Base-by-base conservation (phyloP, 2,888 invertebrate genomes). In the Dromius quadrimaculatus region DNA sequence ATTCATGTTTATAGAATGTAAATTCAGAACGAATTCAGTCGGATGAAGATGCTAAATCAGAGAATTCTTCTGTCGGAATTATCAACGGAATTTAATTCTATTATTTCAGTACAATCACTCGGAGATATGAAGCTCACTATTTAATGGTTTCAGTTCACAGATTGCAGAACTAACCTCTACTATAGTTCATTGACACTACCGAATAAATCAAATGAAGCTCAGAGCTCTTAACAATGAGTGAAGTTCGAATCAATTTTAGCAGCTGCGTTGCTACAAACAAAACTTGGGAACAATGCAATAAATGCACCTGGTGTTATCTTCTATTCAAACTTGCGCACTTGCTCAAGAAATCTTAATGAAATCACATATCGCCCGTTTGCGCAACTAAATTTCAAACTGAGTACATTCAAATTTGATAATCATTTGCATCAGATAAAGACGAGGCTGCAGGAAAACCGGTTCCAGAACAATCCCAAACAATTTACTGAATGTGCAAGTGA, bases 271-370 rank as follows among this genome's bases (percentile, higher is more conserved):
- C 9, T 22, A 17, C 22, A 41, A 47, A 50, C 57, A 54, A 64
- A 66, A 66, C 41, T 66, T 65, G 13, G 50, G 9, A 65, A 66
- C 66, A 66, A 66, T 66, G 50, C 22, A 50, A 50, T 50, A 66
- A 66, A 57, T 66, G 66, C 41, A 57, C 38, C 38, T 50, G 57
- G n/a, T 57, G 38, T 66, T 66, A 66, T 66, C 54, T 66, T 38
- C 34, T 38, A 66, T 66, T 66, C 54, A 54, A 66, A 66, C 32
- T 66, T 66, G 59, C 34, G 22, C 50, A 50, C 65, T 54, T 54
- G 62, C 36, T 59, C 36, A 68, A 68, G 68, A 68, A 68, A 68
- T 59, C 68, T 68, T 68, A 68, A 68, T 68, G 68, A 68, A 68
- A 68, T 68, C 68, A 68, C 59, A 68, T 22, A 59, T 68, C 32